These are phyloP conservation scores for Siniperca undulata DNA, from an alignment of 2,797 vertebrate genomes.

Conservation along the genomic window DNA sequence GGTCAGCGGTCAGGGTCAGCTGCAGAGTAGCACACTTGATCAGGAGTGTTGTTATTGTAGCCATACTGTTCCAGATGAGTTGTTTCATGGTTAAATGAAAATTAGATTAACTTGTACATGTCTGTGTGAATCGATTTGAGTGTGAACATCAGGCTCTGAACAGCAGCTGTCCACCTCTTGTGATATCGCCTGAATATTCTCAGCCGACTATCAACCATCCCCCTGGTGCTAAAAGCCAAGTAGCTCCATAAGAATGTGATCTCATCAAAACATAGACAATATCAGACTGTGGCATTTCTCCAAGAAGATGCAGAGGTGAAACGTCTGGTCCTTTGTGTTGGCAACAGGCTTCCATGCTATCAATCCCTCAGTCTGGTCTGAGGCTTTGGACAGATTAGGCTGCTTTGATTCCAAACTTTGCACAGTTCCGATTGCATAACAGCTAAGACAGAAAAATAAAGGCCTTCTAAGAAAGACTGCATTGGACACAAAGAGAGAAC, in stretches of 20 bases:
- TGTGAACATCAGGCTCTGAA: conserved; percentile 8
- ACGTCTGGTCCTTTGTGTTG: conserved; percentile 73
- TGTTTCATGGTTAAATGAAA: conserved; percentile 14
- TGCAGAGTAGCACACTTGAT: not conserved
- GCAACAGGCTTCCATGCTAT: conserved; percentile 64
- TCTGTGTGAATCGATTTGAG: conserved; percentile 12
- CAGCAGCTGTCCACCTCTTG: conserved; percentile 17
- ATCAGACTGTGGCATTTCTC: conserved; percentile 22
- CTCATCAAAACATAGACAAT: not conserved
- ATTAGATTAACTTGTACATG: conserved; percentile 2
- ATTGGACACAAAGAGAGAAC: conserved; percentile 56
- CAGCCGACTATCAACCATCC: conserved; percentile 3
- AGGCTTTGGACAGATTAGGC: conserved; percentile 64
- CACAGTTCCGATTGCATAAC: conserved; percentile 59
- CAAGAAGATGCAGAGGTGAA: conserved; percentile 55
- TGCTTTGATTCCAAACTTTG: conserved; percentile 76
- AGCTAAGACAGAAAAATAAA: conserved; percentile 61
- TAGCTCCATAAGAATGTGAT: conserved; percentile 6
- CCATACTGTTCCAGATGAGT: conserved; percentile 3
- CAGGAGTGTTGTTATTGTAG: not conserved
- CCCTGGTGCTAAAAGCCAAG: not conserved
- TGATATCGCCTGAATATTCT: conserved; percentile 13
- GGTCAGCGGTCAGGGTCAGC: not conserved
- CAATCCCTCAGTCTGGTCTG: conserved; percentile 51
- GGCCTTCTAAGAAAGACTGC: conserved; percentile 48